phyloP scores from a whole-genome alignment of 2,888 invertebrate species.

The Carpatolechia fugitivella region DNA sequence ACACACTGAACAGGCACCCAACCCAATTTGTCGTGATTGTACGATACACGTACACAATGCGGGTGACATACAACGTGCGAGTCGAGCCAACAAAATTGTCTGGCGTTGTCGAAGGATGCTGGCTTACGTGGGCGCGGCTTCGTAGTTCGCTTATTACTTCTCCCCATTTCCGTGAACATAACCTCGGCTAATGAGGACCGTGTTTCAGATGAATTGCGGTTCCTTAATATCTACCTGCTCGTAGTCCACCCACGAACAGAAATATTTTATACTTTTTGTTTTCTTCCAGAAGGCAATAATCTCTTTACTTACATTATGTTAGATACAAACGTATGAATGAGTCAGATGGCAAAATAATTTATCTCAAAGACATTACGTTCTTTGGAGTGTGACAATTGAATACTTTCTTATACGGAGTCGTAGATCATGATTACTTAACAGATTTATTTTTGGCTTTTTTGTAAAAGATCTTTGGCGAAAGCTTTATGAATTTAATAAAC shows the following conservation, averaged over 20 bases:
- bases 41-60: conserved; percentile 33
- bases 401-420: too few species aligned
- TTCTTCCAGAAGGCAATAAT: conserved; percentile 9
- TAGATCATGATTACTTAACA: too few species aligned
- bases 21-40: conserved; percentile 25
- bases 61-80: conserved; percentile 59
- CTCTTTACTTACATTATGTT: too few species aligned
- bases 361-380: too few species aligned
- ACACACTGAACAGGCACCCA: neutral
- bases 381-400: too few species aligned
- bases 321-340: too few species aligned
- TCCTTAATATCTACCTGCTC: conserved; percentile 13
- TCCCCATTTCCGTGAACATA: conserved; percentile 34
- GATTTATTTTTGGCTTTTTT: too few species aligned
- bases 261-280: conserved; percentile 19
- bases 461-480: too few species aligned
- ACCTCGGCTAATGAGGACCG: conserved; percentile 22
- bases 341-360: too few species aligned
- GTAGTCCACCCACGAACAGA: conserved; percentile 13
- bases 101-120: conserved; percentile 47
- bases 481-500: conserved; percentile 21
- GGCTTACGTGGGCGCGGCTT: conserved; percentile 45
- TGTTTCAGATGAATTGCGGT: conserved; percentile 19
- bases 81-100: conserved; percentile 43
- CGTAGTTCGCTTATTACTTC: conserved; percentile 44